Percentiles rank a stretch among this genome's conserved stretches.
Conservation (phyloP, 64 coral and sea anemone genomes). For the Platygyra sinensis region DNA sequence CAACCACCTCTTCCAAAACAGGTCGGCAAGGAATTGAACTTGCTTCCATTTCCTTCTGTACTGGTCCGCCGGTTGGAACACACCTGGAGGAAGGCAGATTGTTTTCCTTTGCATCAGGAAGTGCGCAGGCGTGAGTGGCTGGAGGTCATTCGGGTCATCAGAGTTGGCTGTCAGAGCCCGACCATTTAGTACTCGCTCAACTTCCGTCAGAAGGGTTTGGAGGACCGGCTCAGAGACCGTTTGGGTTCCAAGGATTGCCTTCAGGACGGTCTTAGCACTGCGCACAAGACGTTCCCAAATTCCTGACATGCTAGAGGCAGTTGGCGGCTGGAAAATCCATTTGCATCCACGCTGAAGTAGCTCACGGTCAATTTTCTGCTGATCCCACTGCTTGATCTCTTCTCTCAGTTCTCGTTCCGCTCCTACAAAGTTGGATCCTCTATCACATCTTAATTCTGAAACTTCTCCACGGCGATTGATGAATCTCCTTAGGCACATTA, state of each 20-base stretch:
- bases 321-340: too few relatives aligned
- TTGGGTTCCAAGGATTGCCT: not conserved
- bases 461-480: constrained; percentile 48
- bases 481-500: constrained; percentile 37
- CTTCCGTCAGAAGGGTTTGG: not conserved
- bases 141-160: constrained; percentile 34
- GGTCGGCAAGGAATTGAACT: too few relatives aligned
- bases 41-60: constrained; percentile 62
- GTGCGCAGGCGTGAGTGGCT: constrained; percentile 59
- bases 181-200: not conserved
- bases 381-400: too few relatives aligned
- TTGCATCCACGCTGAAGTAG: too few relatives aligned
- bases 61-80: constrained; percentile 34
- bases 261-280: too few relatives aligned
- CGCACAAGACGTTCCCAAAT: too few relatives aligned
- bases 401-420: too few relatives aligned
- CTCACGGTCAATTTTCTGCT: too few relatives aligned
- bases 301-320: too few relatives aligned
- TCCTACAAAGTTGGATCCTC: constrained; percentile 12
- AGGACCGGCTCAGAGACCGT: not conserved
- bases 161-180: not conserved
- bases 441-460: not conserved
- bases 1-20: constrained; percentile 50
- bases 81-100: constrained; percentile 50
- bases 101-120: constrained; percentile 59